These are phyloP conservation scores for Apogon hyalosoma DNA, from an alignment of 2,797 vertebrate genomes.

Conservation along the genomic window DNA sequence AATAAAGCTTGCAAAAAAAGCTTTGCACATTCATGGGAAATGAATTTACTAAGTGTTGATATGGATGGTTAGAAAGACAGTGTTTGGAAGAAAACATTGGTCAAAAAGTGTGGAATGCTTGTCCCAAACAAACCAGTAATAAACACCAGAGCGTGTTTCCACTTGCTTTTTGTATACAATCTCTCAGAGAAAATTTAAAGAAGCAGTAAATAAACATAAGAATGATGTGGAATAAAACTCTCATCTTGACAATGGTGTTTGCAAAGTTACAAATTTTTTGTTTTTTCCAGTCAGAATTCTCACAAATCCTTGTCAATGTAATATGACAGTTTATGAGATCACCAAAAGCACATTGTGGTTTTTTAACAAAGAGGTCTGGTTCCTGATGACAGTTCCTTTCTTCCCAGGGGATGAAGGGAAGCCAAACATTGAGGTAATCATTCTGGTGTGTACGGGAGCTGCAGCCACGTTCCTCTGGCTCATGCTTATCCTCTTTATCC, in stretches of 20 bases:
- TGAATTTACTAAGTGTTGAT: conserved; percentile 26
- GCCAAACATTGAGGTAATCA: conserved; percentile 92
- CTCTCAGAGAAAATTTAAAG: conserved; percentile 24
- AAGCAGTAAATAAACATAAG: conserved; percentile 45
- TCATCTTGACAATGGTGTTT: conserved; percentile 9
- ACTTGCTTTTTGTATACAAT: conserved; percentile 50
- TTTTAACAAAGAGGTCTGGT: not conserved
- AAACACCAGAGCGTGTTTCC: conserved; percentile 55
- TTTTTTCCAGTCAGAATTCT: conserved; percentile 31
- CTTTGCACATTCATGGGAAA: conserved; percentile 8
- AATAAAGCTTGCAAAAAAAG: conserved; percentile 8
- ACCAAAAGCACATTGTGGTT: conserved; percentile 9
- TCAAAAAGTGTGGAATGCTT: conserved; percentile 46
- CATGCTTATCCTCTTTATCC: conserved; percentile 93
- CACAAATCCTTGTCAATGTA: conserved; percentile 14
- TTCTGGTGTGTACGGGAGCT: conserved; percentile 91
- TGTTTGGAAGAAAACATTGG: conserved; percentile 46
- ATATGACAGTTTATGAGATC: conserved; percentile 23
- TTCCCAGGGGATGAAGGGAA: conserved; percentile 89
- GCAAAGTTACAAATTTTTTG: conserved; percentile 22
- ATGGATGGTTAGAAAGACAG: conserved; percentile 46
- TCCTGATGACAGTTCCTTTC: conserved; percentile 49
- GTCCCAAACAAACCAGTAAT: conserved; percentile 54
- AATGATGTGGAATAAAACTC: conserved; percentile 20
- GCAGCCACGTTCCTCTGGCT: conserved; percentile 95